phyloP scores from a whole-genome alignment of 2,113 vertebrate genomes.

The Grus americana region DNA sequence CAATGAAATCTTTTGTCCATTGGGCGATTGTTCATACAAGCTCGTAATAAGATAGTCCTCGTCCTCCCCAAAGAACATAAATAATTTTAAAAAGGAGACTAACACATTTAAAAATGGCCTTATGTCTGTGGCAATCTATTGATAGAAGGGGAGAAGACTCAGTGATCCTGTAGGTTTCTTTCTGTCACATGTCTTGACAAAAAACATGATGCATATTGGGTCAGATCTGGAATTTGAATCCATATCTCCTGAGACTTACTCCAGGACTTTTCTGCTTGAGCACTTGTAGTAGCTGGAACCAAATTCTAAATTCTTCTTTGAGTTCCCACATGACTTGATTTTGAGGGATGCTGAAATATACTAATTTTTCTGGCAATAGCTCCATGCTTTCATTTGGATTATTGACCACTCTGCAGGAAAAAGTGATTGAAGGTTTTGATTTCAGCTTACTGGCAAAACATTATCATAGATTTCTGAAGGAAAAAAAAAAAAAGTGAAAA shows the following conservation, averaged over 20 bases:
- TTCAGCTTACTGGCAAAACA: not conserved
- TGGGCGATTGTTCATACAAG: not conserved
- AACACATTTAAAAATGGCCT: not conserved
- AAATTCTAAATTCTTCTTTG: not conserved
- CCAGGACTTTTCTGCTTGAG: not conserved
- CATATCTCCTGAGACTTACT: not conserved
- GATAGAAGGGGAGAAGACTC: not conserved
- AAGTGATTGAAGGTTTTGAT: not conserved
- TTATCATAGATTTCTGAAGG: not conserved
- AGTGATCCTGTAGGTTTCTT: not conserved
- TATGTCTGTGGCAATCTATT: not conserved
- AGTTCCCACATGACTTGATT: not conserved
- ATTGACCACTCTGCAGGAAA: not conserved
- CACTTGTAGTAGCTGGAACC: not conserved
- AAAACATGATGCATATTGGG: not conserved
- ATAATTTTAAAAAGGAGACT: not conserved
- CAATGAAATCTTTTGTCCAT: not conserved
- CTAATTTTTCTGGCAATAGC: not conserved
- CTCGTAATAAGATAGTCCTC: not conserved
- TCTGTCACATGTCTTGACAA: not conserved
- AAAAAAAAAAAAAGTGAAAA: no score
- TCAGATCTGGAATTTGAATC: not conserved
- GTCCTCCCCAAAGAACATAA: rapidly evolving
- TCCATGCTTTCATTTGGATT: not conserved
- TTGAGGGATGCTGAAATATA: not conserved